A percentile compares a stretch with the other conserved stretches of the same genome.
Conservation (phyloP, 2,797 vertebrate species). For the Buceros bicornis region DNA sequence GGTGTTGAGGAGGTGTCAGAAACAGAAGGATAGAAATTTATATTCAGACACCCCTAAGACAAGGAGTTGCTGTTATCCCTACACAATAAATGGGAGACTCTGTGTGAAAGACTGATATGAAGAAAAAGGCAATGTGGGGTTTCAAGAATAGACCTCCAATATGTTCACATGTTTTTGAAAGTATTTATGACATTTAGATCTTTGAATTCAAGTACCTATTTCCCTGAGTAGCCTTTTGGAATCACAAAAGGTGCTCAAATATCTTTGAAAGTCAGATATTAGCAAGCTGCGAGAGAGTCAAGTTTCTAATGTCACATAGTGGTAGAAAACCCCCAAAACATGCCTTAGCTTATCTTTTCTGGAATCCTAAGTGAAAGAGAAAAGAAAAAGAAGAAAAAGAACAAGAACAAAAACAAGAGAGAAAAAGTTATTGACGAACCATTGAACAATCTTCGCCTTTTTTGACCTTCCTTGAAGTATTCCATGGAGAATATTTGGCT, state of each 20-base stretch:
- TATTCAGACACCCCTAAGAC: accelerated
- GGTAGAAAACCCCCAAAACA: background rate
- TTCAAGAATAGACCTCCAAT: background rate
- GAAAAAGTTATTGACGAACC: background rate
- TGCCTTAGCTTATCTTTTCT: background rate
- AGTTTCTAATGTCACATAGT: background rate
- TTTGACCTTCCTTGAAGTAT: background rate
- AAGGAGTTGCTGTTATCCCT: background rate
- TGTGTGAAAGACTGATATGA: background rate
- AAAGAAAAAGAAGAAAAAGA: accelerated
- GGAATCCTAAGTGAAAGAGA: background rate
- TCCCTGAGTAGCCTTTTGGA: background rate
- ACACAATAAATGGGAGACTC: background rate
- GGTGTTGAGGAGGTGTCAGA: background rate
- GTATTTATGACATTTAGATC: background rate
- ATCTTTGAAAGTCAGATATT: background rate
- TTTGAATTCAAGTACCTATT: background rate
- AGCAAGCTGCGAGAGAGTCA: background rate
- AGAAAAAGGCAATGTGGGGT: background rate
- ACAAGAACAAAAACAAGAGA: accelerated
- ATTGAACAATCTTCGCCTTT: background rate
- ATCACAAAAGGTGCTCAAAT: background rate
- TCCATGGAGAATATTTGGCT: background rate
- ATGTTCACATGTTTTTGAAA: background rate
- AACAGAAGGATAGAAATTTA: background rate